Percentiles rank a stretch among this genome's conserved stretches.
These are phyloP conservation scores for Drosophila cardini DNA, from an alignment of 1,140 invertebrate species.

Conservation along the genomic window DNA sequence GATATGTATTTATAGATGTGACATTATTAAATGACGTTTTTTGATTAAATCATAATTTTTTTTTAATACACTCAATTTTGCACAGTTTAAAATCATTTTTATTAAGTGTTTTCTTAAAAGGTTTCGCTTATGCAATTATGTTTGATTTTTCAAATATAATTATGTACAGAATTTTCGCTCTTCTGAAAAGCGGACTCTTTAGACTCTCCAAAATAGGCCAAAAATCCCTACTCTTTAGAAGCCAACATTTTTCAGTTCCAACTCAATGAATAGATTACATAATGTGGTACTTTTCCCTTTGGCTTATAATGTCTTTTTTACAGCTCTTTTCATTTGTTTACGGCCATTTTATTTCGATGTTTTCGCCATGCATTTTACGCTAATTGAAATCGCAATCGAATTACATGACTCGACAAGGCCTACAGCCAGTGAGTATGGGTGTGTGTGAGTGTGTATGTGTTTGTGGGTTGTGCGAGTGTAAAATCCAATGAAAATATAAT, in stretches of 20 bases:
- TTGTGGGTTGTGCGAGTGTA: constrained; percentile 31
- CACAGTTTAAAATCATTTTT: too few relatives aligned
- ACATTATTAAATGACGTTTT: too few relatives aligned
- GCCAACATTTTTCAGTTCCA: background rate
- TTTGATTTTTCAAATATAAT: too few relatives aligned
- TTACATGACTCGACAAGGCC: constrained; percentile 56
- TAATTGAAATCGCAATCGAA: constrained; percentile 82
- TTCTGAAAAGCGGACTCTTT: background rate
- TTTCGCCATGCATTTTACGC: constrained; percentile 69
- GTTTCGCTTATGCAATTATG: too few relatives aligned
- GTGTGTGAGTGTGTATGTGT: constrained; percentile 1
- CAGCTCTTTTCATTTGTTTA: background rate
- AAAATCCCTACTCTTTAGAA: background rate
- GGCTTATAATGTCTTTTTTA: background rate
- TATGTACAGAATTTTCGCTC: too few relatives aligned
- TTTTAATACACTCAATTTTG: too few relatives aligned
- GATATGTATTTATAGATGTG: background rate
- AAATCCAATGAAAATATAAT: constrained; percentile 82
- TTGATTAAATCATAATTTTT: too few relatives aligned
- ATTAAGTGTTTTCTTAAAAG: too few relatives aligned
- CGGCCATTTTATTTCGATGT: constrained; percentile 24
- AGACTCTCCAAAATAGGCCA: too few relatives aligned
- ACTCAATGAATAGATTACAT: constrained; percentile 10
- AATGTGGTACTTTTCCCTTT: background rate
- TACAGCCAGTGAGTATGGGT: too few relatives aligned